Conservation (phyloP, 2,888 invertebrate genomes). For the Asteroscopus sphinx region DNA sequence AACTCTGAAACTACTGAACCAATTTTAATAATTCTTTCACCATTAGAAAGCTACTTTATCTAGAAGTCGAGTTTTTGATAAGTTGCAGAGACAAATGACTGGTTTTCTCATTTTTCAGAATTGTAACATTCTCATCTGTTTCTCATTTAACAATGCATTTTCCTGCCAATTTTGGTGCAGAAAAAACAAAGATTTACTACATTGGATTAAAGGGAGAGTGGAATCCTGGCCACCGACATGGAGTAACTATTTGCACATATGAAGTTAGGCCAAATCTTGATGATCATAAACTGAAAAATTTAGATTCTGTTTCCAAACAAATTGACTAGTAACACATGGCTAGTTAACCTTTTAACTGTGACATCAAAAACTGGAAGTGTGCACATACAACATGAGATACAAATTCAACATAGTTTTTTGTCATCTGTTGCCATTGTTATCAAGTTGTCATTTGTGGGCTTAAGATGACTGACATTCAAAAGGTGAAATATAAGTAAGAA, state of each 20-base stretch:
- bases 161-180: conserved; percentile 96
- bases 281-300: conserved; percentile 94
- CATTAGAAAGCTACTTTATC: no score
- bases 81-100: background rate
- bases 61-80: background rate
- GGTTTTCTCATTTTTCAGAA: conserved; percentile 89
- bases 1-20: no score
- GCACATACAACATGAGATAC: no score
- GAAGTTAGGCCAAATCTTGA: conserved; percentile 95
- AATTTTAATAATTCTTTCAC: no score
- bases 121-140: conserved; percentile 97
- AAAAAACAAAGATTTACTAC: conserved; percentile 96
- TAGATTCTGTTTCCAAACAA: conserved; percentile 90
- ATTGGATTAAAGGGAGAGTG: conserved; percentile 99
- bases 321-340: conserved; percentile 80
- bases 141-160: conserved; percentile 97
- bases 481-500: background rate
- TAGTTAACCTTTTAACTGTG: no score
- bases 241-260: conserved; percentile 97
- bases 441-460: no score
- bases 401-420: no score
- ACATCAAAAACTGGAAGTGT: no score
- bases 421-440: no score
- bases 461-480: no score
- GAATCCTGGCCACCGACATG: conserved; percentile 94